Percentiles rank a stretch among this genome's conserved stretches.
Conservation (phyloP, 2,797 vertebrate species). For the Hylomyscus alleni region DNA sequence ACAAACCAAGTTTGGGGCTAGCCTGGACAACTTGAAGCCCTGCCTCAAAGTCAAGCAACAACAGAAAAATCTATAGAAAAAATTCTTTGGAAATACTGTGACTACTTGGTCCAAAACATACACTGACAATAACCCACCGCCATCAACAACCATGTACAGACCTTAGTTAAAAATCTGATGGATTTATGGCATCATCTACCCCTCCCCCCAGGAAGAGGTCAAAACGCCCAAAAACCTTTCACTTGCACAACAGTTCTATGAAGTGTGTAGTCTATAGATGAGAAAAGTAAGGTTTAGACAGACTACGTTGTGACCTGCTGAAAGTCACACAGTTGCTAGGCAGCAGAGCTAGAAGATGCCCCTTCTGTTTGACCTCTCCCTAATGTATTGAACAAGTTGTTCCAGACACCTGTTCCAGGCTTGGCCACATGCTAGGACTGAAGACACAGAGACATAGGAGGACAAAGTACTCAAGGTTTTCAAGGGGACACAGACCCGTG, state of each 20-base stretch:
- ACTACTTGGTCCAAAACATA: constrained; percentile 6
- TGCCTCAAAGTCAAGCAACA: neutral
- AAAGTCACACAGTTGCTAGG: constrained; percentile 2
- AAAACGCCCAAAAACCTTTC: neutral
- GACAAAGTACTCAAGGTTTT: neutral
- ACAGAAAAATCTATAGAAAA: neutral
- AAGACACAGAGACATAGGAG: neutral
- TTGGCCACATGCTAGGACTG: neutral
- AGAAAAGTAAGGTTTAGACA: constrained; percentile 52
- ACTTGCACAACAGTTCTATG: neutral
- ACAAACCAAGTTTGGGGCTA: neutral
- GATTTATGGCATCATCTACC: neutral
- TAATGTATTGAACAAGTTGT: neutral
- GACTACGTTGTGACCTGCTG: neutral
- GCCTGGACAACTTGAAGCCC: neutral
- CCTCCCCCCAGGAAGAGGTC: neutral
- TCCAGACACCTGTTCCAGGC: constrained; percentile 8
- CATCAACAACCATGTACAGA: neutral
- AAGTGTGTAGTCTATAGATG: neutral
- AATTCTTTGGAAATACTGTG: neutral
- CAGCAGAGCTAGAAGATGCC: constrained; percentile 28
- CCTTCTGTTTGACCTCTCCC: neutral
- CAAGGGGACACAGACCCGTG: neutral
- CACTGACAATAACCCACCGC: neutral
- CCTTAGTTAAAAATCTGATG: neutral